phyloP scores from a whole-genome alignment of 1,140 invertebrate genomes.

The Trissolcus basalis region DNA sequence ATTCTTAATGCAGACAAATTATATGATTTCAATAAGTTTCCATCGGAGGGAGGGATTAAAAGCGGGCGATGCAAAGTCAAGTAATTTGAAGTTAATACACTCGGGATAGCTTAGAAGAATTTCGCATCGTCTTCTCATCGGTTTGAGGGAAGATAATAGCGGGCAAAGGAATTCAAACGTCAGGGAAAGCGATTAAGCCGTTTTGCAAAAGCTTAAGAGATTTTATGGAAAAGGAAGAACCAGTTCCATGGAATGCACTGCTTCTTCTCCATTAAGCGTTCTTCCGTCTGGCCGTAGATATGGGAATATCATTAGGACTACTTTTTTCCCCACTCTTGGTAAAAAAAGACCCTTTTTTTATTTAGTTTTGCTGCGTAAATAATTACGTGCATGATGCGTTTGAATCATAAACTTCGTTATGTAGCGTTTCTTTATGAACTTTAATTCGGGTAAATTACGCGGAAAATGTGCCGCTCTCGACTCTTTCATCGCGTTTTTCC shows the following conservation, averaged over 20 bases:
- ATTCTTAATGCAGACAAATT: slow-evolving; percentile 28
- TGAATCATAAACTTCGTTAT: slow-evolving; percentile 36
- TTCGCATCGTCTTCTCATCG: slow-evolving; percentile 41
- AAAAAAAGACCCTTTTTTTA: slow-evolving; percentile 6
- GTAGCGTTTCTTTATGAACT: slow-evolving; percentile 30
- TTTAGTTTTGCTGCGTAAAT: slow-evolving; percentile 36
- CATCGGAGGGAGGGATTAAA: slow-evolving; percentile 29
- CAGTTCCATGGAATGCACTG: slow-evolving; percentile 63
- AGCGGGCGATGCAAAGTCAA: slow-evolving; percentile 52
- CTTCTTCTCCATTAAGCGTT: slow-evolving; percentile 72
- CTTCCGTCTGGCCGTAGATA: slow-evolving; percentile 67
- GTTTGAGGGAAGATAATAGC: slow-evolving; percentile 59
- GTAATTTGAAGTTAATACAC: slow-evolving; percentile 58
- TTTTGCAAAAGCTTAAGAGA: slow-evolving; percentile 69
- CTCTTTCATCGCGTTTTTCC: slow-evolving; percentile 2
- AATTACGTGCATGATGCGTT: slow-evolving; percentile 29
- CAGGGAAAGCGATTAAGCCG: slow-evolving; percentile 72
- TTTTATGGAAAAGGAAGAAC: slow-evolving; percentile 58
- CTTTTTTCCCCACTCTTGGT: slow-evolving; percentile 2
- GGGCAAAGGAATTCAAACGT: slow-evolving; percentile 69
- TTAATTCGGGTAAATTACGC: slow-evolving; percentile 27
- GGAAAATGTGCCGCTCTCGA: slow-evolving; percentile 28
- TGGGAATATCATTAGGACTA: slow-evolving; percentile 41
- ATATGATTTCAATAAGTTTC: slow-evolving; percentile 51
- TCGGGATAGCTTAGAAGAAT: slow-evolving; percentile 53